Evolutionary conservation across 1,140 invertebrate species (phyloP).

Genomic region (Drosophila seguyi): DNA sequence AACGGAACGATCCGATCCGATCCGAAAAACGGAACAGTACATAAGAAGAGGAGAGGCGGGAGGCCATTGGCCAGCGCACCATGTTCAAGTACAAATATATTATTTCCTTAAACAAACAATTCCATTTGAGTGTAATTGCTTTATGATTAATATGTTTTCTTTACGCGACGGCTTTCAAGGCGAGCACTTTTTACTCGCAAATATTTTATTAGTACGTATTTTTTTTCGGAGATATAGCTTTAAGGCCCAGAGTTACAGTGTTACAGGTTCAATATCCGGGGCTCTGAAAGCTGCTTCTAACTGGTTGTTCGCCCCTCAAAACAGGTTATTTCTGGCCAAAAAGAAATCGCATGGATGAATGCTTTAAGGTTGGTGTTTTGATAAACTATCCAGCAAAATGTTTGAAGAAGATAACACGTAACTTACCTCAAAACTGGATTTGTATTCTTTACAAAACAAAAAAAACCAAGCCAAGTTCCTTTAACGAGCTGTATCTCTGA

Average conservation of each 20-base stretch:
- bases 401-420: background rate
- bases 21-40: background rate
- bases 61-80: conserved; percentile 27
- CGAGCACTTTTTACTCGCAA: conserved; percentile 18
- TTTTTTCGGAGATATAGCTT: background rate
- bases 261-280: conserved; percentile 10
- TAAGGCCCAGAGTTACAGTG: background rate
- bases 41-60: conserved; percentile 1
- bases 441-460: background rate
- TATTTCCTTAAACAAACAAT: conserved; percentile 76
- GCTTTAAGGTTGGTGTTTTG: background rate
- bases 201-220: background rate
- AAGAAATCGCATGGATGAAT: conserved; percentile 26
- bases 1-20: conserved; percentile 41
- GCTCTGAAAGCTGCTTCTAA: conserved; percentile 14
- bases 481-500: background rate
- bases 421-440: background rate
- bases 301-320: conserved; percentile 23
- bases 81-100: conserved; percentile 62
- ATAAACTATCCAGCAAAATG: conserved; percentile 12
- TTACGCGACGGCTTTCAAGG: conserved; percentile 23
- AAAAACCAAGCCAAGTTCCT: background rate
- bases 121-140: conserved; percentile 65
- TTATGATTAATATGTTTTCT: conserved; percentile 57
- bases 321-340: conserved; percentile 32